Conservation (phyloP, 92 coral and sea anemone genomes). For the Blastomussa wellsi region DNA sequence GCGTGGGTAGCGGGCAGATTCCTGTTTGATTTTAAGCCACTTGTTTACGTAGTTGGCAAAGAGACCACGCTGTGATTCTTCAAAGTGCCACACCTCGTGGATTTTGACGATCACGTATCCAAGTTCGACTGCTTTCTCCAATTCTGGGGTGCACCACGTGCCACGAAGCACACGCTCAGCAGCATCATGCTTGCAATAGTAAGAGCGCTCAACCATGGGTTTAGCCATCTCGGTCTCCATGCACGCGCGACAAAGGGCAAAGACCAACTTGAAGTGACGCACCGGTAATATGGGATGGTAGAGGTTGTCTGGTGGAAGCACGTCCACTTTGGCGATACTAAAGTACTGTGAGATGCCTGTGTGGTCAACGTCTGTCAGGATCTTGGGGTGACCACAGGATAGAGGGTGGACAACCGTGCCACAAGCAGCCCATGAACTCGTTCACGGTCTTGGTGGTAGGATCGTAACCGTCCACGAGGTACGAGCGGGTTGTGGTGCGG, state of each 20-base stretch:
- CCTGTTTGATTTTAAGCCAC: conserved; percentile 19
- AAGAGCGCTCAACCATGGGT: neutral
- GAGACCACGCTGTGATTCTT: neutral
- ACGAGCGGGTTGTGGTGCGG: too few relatives aligned
- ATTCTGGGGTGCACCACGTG: conserved; percentile 22
- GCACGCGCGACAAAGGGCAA: conserved; percentile 1
- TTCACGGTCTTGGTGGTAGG: too few relatives aligned
- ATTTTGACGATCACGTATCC: conserved; percentile 20
- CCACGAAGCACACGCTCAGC: neutral
- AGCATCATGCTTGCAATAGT: neutral
- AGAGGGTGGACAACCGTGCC: neutral
- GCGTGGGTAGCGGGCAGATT: conserved; percentile 22
- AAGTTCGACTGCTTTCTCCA: conserved; percentile 8
- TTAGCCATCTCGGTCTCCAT: neutral
- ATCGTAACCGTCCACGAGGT: too few relatives aligned
- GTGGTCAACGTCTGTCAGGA: neutral
- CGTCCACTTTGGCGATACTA: neutral
- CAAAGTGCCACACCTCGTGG: conserved; percentile 30
- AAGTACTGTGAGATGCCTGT: neutral
- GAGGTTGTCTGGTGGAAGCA: neutral
- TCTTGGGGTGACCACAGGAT: neutral
- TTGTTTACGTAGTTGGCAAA: conserved; percentile 24
- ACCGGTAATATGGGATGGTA: neutral
- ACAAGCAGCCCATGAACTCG: too few relatives aligned
- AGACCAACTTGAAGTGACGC: neutral